phyloP scores from a whole-genome alignment of 2,888 invertebrate genomes.

The Catocala nupta region DNA sequence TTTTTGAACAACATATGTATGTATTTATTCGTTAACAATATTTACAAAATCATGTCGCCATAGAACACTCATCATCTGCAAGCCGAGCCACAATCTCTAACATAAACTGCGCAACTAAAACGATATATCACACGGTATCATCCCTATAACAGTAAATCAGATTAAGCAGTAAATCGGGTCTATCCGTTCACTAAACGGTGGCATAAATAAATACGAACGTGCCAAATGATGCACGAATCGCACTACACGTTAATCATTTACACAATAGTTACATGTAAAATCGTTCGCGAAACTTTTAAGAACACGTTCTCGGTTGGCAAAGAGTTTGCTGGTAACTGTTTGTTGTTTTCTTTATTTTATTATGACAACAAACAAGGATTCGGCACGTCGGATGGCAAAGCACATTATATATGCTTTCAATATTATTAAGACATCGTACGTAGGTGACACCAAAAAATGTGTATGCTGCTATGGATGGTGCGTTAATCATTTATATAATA shows the following conservation, averaged over 20 bases:
- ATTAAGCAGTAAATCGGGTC: slow-evolving; percentile 75
- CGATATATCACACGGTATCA: slow-evolving; percentile 46
- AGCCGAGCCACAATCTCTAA: slow-evolving; percentile 7
- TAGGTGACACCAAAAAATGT: too few species aligned
- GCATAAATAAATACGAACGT: slow-evolving; percentile 78
- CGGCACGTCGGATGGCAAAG: too few species aligned
- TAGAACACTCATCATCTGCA: slow-evolving; percentile 3
- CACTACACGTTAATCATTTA: slow-evolving; percentile 66
- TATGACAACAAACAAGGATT: too few species aligned
- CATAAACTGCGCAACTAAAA: slow-evolving; percentile 39
- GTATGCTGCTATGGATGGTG: too few species aligned
- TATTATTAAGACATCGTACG: too few species aligned
- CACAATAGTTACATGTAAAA: slow-evolving; percentile 59
- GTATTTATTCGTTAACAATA: not conserved
- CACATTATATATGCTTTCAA: too few species aligned
- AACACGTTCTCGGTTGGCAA: not conserved
- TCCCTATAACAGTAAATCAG: slow-evolving; percentile 72
- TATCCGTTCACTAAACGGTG: slow-evolving; percentile 71
- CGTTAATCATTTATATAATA: slow-evolving; percentile 73
- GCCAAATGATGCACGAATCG: slow-evolving; percentile 79
- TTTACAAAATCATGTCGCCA: not conserved
- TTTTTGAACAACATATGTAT: too few species aligned
- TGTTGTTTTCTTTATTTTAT: not conserved
- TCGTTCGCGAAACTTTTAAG: slow-evolving; percentile 18
- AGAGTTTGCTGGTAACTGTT: slow-evolving; percentile 1